phyloP scores from a whole-genome alignment of 1,140 invertebrate species.

The Pteromalus puparum region DNA sequence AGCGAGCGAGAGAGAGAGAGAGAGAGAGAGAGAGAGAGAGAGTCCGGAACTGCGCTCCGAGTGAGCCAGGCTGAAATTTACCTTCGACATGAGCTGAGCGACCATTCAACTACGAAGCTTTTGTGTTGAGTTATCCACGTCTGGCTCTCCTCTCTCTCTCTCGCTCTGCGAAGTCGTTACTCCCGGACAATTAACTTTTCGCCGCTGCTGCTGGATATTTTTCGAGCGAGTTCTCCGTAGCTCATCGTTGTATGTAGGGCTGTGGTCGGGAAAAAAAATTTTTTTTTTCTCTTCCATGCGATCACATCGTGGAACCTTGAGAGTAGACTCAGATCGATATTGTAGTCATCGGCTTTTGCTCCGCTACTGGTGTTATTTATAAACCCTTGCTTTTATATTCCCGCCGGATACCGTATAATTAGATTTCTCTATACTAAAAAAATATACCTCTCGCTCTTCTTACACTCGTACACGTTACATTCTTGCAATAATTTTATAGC shows the following conservation, averaged over 20 bases:
- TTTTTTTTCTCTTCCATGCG: not conserved
- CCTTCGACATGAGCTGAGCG: constrained; percentile 1
- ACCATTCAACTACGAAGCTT: constrained; percentile 33
- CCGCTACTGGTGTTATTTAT: not conserved
- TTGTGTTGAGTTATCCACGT: not conserved
- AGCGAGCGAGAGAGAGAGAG: not conserved
- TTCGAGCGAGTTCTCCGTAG: not conserved
- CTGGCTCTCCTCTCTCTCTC: not conserved
- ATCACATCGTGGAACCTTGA: not conserved
- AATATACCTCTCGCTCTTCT: not conserved
- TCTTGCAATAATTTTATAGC: not conserved
- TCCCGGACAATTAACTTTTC: not conserved
- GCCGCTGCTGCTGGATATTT: not conserved
- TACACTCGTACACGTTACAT: not conserved
- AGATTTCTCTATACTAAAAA: not conserved
- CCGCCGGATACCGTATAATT: not conserved
- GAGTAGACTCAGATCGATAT: not conserved
- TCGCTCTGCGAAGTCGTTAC: not conserved
- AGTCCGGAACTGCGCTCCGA: constrained; percentile 32
- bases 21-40: not conserved
- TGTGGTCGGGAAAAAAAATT: not conserved
- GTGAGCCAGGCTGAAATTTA: not conserved
- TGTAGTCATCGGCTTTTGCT: not conserved
- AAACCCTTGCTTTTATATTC: not conserved
- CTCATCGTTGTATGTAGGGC: not conserved